Percentiles rank a stretch among this genome's conserved stretches.
These are phyloP conservation scores for Scomber japonicus DNA, from an alignment of 2,113 vertebrate species.

Conservation along the genomic window DNA sequence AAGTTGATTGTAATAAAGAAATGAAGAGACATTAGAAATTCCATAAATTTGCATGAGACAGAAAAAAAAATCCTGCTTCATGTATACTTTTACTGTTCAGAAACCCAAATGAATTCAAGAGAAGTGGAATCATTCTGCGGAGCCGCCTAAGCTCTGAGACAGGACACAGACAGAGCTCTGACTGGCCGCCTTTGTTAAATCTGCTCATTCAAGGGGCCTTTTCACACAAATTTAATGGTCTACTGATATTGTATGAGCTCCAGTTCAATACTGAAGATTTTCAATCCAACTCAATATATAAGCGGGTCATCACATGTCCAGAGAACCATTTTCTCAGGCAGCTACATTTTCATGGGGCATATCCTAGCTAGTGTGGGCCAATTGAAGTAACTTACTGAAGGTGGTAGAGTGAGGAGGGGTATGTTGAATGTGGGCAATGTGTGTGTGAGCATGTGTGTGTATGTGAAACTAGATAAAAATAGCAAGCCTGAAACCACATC, in stretches of 20 bases:
- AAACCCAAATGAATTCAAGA: background rate
- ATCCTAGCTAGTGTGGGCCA: constrained; percentile 27
- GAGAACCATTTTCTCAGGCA: constrained; percentile 49
- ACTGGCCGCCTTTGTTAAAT: constrained; percentile 23
- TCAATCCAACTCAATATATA: constrained; percentile 47
- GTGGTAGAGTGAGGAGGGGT: constrained; percentile 8
- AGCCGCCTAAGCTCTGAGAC: background rate
- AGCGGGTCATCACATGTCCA: constrained; percentile 41
- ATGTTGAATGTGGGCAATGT: constrained; percentile 19
- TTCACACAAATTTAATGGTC: constrained; percentile 57
- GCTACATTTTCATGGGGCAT: constrained; percentile 41
- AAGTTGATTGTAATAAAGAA: background rate
- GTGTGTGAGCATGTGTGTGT: background rate
- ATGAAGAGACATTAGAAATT: background rate
- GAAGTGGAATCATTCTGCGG: background rate
- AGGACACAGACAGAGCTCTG: constrained; percentile 20
- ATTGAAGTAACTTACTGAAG: constrained; percentile 50
- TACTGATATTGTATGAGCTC: constrained; percentile 34
- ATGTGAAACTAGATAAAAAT: constrained; percentile 35
- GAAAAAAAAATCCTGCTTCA: background rate
- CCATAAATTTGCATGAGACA: background rate
- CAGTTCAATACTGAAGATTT: constrained; percentile 40
- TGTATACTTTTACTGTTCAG: constrained; percentile 24
- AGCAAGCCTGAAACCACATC: constrained; percentile 34
- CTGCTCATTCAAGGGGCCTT: constrained; percentile 25